These are phyloP conservation scores for Cranoglanis bouderius DNA, from an alignment of 2,113 vertebrate species.

Conservation along the genomic window DNA sequence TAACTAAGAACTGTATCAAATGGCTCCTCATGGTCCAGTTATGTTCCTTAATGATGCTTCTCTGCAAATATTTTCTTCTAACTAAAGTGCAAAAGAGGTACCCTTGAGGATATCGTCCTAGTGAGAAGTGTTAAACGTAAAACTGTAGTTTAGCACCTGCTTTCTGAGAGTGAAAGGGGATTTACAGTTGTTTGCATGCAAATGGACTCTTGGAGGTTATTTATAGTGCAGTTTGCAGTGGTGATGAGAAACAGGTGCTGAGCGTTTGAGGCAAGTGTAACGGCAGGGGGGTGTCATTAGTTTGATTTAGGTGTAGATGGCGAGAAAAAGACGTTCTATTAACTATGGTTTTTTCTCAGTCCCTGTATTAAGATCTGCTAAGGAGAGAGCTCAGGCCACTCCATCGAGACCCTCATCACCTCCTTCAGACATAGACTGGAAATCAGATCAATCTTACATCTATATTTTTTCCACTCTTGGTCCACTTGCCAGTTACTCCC, in stretches of 20 bases:
- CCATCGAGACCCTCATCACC: background rate
- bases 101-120: background rate
- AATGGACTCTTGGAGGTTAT: background rate
- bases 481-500: conserved; percentile 12
- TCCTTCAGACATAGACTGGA: background rate
- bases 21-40: background rate
- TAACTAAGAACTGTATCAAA: background rate
- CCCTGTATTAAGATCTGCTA: background rate
- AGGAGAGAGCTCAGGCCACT: background rate
- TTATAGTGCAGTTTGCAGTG: background rate
- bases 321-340: background rate
- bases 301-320: background rate
- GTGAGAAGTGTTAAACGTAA: background rate
- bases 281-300: background rate
- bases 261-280: background rate
- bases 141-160: background rate
- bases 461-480: background rate
- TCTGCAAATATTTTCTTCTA: background rate
- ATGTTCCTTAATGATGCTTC: conserved; percentile 1
- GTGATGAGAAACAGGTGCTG: background rate
- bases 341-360: too few species aligned
- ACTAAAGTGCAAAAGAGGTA: background rate
- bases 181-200: conserved; percentile 15
- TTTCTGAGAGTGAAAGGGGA: background rate
- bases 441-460: background rate